Evolutionary conservation across 2,797 vertebrate genomes (phyloP).

Genomic region (Enteromius argenteus): DNA sequence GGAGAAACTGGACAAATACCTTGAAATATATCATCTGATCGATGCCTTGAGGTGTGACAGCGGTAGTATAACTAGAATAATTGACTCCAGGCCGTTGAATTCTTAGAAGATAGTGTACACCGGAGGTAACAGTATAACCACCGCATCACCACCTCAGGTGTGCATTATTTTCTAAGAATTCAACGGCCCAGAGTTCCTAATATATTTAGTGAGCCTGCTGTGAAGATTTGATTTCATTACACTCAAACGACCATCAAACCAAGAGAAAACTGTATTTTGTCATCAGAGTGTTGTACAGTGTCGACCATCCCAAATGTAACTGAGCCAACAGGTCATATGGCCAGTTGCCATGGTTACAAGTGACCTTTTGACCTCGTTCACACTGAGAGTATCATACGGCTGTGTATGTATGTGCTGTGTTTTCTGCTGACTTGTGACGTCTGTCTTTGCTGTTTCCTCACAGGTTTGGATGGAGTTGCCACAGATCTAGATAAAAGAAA

Average conservation of each 20-base stretch:
- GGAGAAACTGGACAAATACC: too few species aligned
- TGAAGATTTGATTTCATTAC: neutral
- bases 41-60: too few species aligned
- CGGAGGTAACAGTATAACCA: too few species aligned
- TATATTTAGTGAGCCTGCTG: neutral
- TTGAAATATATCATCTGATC: too few species aligned
- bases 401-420: neutral
- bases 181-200: too few species aligned
- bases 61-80: too few species aligned
- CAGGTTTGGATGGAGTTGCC: constrained; percentile 88
- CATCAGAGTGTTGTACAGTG: neutral
- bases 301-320: neutral
- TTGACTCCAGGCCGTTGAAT: too few species aligned
- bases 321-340: neutral
- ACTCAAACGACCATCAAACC: neutral
- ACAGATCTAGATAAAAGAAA: constrained; percentile 94
- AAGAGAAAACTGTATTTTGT: neutral
- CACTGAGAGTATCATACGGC: neutral
- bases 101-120: too few species aligned
- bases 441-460: constrained; percentile 52
- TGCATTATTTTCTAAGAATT: too few species aligned
- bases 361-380: neutral
- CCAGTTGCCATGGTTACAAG: neutral
- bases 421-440: neutral
- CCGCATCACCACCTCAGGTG: too few species aligned